Evolutionary conservation across 2,797 vertebrate genomes (phyloP), one percentile per base, ranked within the genome.

Genomic region (Microhierax caerulescens): DNA sequence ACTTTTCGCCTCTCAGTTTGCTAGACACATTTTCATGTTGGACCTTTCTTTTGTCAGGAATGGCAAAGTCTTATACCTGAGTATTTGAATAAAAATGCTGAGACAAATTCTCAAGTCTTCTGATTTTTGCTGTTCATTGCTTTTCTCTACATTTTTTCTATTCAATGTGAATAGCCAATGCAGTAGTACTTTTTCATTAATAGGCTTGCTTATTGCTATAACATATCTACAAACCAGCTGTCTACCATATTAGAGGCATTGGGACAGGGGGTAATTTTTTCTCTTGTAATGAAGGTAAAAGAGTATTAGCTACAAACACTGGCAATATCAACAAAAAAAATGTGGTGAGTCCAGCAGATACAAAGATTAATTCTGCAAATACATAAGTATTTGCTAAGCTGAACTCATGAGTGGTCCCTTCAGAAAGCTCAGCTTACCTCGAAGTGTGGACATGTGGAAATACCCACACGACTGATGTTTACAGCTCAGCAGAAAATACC

Each of bases 401-500:
- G 57, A 86, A 85, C 63, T 73, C 7, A 17, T 18, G 50, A 85
- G 37, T 34, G n/a, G 57, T 54, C 56, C 68, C 75, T 88, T 72
- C 45, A 88, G 64, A 93, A 89, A 81, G 37, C 56, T 88, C 65
- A 68, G 14, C 21, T 45, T 72, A 68, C 53, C 27, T 39, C 19
- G 76, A 68, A 16, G 1, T 23, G 61, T 94, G 21, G 59, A 57
- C 0, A 2, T 77, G 72, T 93, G 95, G 96, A 96, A 97, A 97
- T 93, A 94, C 90, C 93, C 90, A 78, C 39, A 89, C 7, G 5
- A 53, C 45, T 88, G 81, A 78, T 94, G 81, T 96, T 96, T 95
- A 95, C 81, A 94, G 57, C 84, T 92, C 84, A 97, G 85, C 95
- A 94, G 88, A 97, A 97, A 94, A 93, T 84, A 60, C 18, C 1